phyloP scores from a whole-genome alignment of 2,888 invertebrate species.

The Hyppa rectilinea region DNA sequence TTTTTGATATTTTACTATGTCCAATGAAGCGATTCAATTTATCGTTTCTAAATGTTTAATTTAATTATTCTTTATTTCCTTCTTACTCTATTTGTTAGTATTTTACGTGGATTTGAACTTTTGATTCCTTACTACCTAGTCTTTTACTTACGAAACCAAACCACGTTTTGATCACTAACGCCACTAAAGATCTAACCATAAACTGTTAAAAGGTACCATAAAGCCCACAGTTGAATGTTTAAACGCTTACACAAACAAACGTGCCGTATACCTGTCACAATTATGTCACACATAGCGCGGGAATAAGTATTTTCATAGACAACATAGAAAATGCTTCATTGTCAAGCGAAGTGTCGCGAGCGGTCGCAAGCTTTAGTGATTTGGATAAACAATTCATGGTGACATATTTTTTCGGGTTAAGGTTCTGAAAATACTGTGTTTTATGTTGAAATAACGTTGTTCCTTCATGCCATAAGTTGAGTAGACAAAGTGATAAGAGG shows the following conservation, averaged over 20 bases:
- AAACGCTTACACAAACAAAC: slow-evolving; percentile 28
- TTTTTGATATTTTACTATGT: background rate
- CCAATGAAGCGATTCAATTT: too few relatives aligned
- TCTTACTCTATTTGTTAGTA: background rate
- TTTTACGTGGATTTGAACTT: background rate
- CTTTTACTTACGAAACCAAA: background rate
- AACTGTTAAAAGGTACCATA: background rate
- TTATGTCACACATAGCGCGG: slow-evolving; percentile 17
- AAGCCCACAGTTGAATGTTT: slow-evolving; percentile 15
- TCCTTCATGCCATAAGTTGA: background rate
- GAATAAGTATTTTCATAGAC: slow-evolving; percentile 47
- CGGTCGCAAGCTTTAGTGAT: slow-evolving; percentile 27
- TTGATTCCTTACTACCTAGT: background rate
- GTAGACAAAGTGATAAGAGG: slow-evolving; percentile 12
- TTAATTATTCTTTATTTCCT: too few relatives aligned
- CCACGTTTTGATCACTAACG: background rate
- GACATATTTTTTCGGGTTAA: slow-evolving; percentile 2
- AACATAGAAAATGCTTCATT: slow-evolving; percentile 34
- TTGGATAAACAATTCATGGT: slow-evolving; percentile 47
- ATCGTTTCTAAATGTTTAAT: too few relatives aligned
- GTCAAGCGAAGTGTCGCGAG: slow-evolving; percentile 2
- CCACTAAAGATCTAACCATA: background rate
- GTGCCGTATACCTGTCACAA: slow-evolving; percentile 29
- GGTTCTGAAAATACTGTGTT: slow-evolving; percentile 8
- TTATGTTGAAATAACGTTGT: slow-evolving; percentile 11